These are phyloP conservation scores for Diorhabda carinulata DNA, from an alignment of 1,140 invertebrate genomes.

Conservation along the genomic window DNA sequence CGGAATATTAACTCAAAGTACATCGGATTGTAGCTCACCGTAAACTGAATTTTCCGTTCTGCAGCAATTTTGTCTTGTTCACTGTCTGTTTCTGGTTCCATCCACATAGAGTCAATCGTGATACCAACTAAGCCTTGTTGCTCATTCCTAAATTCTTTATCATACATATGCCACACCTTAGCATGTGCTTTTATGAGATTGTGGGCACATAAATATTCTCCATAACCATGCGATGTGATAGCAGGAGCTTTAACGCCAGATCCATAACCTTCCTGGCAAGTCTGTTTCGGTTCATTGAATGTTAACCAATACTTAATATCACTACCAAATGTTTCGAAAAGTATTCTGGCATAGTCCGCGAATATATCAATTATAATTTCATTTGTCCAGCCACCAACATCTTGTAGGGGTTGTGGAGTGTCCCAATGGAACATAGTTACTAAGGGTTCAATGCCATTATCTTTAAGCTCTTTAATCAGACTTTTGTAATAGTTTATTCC, in stretches of 20 bases:
- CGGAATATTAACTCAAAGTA: no score
- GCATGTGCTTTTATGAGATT: conserved; percentile 34
- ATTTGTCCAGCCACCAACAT: conserved; percentile 46
- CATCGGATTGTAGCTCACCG: not conserved
- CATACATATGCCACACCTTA: conserved; percentile 33
- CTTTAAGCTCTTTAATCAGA: conserved; percentile 54
- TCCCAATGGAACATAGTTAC: conserved; percentile 72
- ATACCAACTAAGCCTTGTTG: conserved; percentile 19
- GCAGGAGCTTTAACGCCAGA: conserved; percentile 30
- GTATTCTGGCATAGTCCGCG: conserved; percentile 37
- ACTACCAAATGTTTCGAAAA: conserved; percentile 28
- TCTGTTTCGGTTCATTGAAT: conserved; percentile 50
- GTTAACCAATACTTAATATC: conserved; percentile 52
- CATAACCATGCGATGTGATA: conserved; percentile 32
- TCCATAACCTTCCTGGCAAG: conserved; percentile 36
- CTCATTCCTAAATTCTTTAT: conserved; percentile 27
- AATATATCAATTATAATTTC: conserved; percentile 35
- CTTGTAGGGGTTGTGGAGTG: conserved; percentile 59
- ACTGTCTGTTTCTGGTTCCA: conserved; percentile 3
- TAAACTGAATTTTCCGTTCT: conserved; percentile 3
- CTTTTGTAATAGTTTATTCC: conserved; percentile 58
- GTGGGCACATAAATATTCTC: conserved; percentile 35
- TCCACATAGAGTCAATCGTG: conserved; percentile 4
- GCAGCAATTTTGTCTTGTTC: conserved; percentile 1
- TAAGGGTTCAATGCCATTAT: conserved; percentile 56